phyloP scores from a whole-genome alignment of 1,140 invertebrate genomes.

The Dreissena rostriformis region DNA sequence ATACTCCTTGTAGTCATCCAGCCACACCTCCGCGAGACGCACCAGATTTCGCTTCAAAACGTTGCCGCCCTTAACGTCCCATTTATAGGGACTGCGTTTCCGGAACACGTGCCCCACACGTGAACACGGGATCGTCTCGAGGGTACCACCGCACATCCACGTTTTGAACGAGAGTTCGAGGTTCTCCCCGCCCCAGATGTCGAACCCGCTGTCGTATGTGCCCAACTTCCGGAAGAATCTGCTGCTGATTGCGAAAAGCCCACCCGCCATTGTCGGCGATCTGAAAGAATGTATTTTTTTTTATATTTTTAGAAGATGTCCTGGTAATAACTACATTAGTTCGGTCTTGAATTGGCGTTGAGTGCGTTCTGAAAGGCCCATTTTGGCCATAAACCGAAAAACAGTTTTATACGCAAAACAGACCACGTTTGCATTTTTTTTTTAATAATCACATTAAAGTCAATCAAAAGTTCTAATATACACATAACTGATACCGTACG shows the following conservation, averaged over 20 bases:
- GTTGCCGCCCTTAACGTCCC: conserved; percentile 58
- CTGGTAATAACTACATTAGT: too few relatives aligned
- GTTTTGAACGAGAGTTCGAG: conserved; percentile 97
- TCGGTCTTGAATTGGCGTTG: too few relatives aligned
- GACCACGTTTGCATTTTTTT: too few relatives aligned
- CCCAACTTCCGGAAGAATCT: conserved; percentile 95
- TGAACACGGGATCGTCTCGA: conserved; percentile 98
- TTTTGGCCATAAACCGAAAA: too few relatives aligned
- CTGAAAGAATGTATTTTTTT: conserved; percentile 68
- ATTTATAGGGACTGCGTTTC: conserved; percentile 94
- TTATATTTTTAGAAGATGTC: too few relatives aligned
- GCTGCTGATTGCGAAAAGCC: conserved; percentile 94
- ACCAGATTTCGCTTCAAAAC: conserved; percentile 80
- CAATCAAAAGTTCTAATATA: too few relatives aligned
- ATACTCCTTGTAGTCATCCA: conserved; percentile 95
- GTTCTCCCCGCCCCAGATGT: conserved; percentile 95
- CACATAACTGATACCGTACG: too few relatives aligned
- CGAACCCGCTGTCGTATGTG: conserved; percentile 84
- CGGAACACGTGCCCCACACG: conserved; percentile 99
- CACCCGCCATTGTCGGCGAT: conserved; percentile 92
- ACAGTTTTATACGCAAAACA: too few relatives aligned
- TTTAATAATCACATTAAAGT: too few relatives aligned
- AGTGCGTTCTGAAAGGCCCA: too few relatives aligned
- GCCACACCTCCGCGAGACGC: conserved; percentile 82
- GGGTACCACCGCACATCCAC: conserved; percentile 98